Percentiles rank a stretch among this genome's conserved stretches.
phyloP scores from a whole-genome alignment of 2,113 vertebrate genomes.

The Thinocorus orbignyianus region DNA sequence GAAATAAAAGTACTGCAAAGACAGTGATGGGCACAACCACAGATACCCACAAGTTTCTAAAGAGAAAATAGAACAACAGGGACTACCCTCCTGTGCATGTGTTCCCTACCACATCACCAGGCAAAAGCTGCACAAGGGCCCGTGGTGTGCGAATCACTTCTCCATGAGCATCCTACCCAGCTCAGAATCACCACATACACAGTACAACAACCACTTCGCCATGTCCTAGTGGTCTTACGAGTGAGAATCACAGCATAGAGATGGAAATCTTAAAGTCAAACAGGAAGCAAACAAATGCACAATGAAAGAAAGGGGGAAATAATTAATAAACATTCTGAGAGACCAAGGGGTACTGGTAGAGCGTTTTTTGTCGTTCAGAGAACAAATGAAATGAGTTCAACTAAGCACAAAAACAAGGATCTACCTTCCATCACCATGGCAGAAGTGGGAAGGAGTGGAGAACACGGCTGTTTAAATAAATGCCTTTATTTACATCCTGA shows the following conservation, averaged over 20 bases:
- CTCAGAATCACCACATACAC: neutral
- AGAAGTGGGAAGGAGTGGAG: neutral
- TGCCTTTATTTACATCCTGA: neutral
- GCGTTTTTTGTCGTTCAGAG: neutral
- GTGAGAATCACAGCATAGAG: neutral
- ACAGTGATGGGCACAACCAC: neutral
- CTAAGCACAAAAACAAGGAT: neutral
- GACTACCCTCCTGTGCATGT: neutral
- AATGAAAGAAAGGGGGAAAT: neutral
- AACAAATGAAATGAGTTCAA: neutral
- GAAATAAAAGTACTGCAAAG: neutral
- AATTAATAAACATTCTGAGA: neutral
- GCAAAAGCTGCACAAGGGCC: neutral
- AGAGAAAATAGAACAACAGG: neutral
- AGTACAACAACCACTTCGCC: neutral
- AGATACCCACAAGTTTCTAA: neutral
- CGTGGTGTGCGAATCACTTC: neutral
- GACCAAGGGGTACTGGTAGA: neutral
- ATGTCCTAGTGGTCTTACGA: fast-evolving
- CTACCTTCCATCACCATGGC: neutral
- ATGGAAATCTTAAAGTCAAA: neutral
- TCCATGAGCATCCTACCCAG: neutral
- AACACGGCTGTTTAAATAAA: neutral
- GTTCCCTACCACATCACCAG: neutral
- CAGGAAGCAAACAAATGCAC: neutral